Evolutionary conservation across 1,140 invertebrate genomes (phyloP).

Genomic region (Ceratosolen fusciceps): DNA sequence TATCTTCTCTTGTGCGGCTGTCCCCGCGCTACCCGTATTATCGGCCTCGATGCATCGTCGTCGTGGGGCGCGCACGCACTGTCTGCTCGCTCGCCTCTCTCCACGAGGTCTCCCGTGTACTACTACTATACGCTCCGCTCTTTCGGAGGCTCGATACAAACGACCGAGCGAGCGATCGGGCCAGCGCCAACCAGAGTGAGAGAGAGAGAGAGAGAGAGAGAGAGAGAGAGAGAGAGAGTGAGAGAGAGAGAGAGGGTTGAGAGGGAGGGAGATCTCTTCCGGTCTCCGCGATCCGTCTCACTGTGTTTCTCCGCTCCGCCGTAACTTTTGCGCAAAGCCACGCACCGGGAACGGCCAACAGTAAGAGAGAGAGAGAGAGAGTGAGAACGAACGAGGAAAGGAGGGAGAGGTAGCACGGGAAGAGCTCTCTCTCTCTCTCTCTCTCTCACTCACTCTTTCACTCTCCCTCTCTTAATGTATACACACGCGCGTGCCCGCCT

Average conservation of each 20-base stretch:
- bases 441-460: slow-evolving; percentile 21
- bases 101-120: slow-evolving; percentile 27
- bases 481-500: neutral
- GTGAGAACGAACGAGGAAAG: neutral
- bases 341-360: slow-evolving; percentile 19
- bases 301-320: slow-evolving; percentile 55
- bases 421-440: slow-evolving; percentile 48
- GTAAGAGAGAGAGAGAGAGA: slow-evolving; percentile 9
- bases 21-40: slow-evolving; percentile 1
- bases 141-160: slow-evolving; percentile 13
- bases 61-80: slow-evolving; percentile 40
- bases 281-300: slow-evolving; percentile 65
- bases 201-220: neutral
- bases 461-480: neutral
- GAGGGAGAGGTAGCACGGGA: neutral
- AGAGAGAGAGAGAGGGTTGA: slow-evolving; percentile 25
- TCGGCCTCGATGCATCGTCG: slow-evolving; percentile 34
- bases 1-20: neutral
- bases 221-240: slow-evolving; percentile 57
- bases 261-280: slow-evolving; percentile 58
- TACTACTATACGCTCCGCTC: slow-evolving; percentile 14
- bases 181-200: neutral
- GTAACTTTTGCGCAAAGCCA: slow-evolving; percentile 67
- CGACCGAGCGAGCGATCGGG: slow-evolving; percentile 14
- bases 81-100: slow-evolving; percentile 35